Evolutionary conservation across 23 tunicate species (phyloP).

Genomic region (Corella eumyota): DNA sequence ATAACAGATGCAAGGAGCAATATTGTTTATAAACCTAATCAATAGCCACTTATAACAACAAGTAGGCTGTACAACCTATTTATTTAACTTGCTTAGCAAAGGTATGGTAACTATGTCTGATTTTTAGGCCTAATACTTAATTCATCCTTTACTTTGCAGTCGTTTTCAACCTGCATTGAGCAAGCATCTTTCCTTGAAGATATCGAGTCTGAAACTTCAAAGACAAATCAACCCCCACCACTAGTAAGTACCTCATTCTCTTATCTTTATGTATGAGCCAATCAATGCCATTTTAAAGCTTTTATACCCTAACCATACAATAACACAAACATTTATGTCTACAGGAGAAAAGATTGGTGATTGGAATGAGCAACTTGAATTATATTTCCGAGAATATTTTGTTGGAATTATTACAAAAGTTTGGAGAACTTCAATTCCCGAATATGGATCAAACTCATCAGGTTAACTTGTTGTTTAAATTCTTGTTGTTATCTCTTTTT

Average conservation of each 20-base stretch:
- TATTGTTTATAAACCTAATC: no score
- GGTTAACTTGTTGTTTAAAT: constrained; percentile 15
- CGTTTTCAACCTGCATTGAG: constrained; percentile 15
- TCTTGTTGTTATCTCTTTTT: no score
- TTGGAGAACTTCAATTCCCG: constrained; percentile 39
- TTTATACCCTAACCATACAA: no score
- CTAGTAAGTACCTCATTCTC: constrained; percentile 7
- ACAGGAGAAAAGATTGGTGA: constrained; percentile 20
- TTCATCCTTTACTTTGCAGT: no score
- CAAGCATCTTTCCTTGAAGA: constrained; percentile 21
- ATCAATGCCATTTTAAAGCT: no score
- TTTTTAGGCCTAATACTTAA: no score
- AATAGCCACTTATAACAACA: no score
- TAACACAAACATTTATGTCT: no score
- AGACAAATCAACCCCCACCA: constrained; percentile 8
- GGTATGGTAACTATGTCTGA: no score
- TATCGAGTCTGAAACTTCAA: neutral
- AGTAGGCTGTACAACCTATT: no score
- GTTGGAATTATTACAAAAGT: constrained; percentile 7
- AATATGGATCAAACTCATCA: constrained; percentile 34
- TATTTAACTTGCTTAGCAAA: no score
- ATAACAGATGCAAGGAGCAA: no score
- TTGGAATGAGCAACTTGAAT: constrained; percentile 41
- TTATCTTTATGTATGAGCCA: neutral
- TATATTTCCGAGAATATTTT: constrained; percentile 16